These are phyloP conservation scores for Ellobium chinense DNA, from an alignment of 2,888 invertebrate species.

Conservation along the genomic window DNA sequence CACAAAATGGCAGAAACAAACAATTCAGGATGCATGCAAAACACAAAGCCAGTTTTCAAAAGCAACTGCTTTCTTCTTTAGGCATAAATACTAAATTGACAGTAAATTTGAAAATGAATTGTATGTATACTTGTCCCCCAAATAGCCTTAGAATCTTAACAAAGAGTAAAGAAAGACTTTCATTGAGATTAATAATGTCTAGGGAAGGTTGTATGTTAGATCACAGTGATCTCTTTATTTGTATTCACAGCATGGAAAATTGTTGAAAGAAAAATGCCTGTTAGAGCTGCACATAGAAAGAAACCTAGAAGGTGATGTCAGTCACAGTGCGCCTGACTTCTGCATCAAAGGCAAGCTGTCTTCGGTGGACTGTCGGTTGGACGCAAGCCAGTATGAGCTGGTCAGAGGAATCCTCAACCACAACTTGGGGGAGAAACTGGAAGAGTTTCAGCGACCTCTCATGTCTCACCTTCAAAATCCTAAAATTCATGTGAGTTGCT, in stretches of 20 bases:
- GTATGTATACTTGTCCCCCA: no score
- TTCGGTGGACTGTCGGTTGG: slow-evolving; percentile 89
- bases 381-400: slow-evolving; percentile 91
- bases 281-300: slow-evolving; percentile 89
- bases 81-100: no score
- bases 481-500: slow-evolving; percentile 73
- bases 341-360: slow-evolving; percentile 91
- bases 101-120: no score
- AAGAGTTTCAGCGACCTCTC: slow-evolving; percentile 78
- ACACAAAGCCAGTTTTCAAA: no score
- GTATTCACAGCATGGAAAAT: slow-evolving; percentile 63
- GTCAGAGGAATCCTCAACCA: slow-evolving; percentile 91
- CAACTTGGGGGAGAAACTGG: slow-evolving; percentile 92
- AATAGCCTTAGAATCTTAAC: no score
- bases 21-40: no score
- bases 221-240: no score
- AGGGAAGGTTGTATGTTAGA: no score
- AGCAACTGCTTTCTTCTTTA: no score
- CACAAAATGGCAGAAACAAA: no score
- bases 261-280: slow-evolving; percentile 86
- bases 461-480: slow-evolving; percentile 80
- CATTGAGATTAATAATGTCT: no score
- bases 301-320: slow-evolving; percentile 85
- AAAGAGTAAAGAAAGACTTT: no score
- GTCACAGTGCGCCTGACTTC: slow-evolving; percentile 86